These are phyloP conservation scores for Callionymus lyra DNA, from an alignment of 2,113 vertebrate species.

Conservation along the genomic window DNA sequence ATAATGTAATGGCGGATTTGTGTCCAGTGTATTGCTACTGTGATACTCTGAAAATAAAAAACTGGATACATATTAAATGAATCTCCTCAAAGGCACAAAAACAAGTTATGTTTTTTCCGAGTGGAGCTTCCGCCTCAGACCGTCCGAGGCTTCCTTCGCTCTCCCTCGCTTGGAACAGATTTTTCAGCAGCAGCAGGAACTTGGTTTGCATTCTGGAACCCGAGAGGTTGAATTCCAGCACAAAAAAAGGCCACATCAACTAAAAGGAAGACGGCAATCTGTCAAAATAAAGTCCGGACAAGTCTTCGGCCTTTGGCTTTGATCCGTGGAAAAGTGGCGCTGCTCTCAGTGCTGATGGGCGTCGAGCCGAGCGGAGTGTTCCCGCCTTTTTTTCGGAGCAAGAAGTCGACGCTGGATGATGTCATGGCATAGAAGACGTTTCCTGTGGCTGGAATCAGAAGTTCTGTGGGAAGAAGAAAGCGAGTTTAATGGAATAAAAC, in stretches of 20 bases:
- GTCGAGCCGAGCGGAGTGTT: slow-evolving; percentile 43
- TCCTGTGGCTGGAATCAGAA: slow-evolving; percentile 75
- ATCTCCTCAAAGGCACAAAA: too few relatives aligned
- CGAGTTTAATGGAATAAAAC: not conserved
- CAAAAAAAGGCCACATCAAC: not conserved
- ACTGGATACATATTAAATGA: too few relatives aligned
- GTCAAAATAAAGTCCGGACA: slow-evolving; percentile 68
- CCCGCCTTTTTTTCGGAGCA: slow-evolving; percentile 66
- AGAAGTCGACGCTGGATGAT: slow-evolving; percentile 77
- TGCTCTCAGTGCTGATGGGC: slow-evolving; percentile 57
- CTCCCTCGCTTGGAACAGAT: slow-evolving; percentile 4
- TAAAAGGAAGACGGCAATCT: too few relatives aligned
- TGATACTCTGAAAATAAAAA: not conserved
- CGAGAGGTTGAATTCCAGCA: too few relatives aligned
- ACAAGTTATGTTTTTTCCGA: slow-evolving; percentile 1
- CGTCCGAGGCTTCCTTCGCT: slow-evolving; percentile 14
- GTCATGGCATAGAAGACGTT: slow-evolving; percentile 90
- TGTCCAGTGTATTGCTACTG: slow-evolving; percentile 42
- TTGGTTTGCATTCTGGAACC: slow-evolving; percentile 3
- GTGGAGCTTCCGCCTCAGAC: not conserved
- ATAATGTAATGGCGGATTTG: slow-evolving; percentile 3
- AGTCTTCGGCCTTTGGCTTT: slow-evolving; percentile 80
- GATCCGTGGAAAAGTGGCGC: slow-evolving; percentile 81
- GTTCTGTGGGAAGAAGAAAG: slow-evolving; percentile 53
- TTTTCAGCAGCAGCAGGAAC: slow-evolving; percentile 19